Conservation (phyloP, 2,113 vertebrate genomes). For the Passerina amoena region DNA sequence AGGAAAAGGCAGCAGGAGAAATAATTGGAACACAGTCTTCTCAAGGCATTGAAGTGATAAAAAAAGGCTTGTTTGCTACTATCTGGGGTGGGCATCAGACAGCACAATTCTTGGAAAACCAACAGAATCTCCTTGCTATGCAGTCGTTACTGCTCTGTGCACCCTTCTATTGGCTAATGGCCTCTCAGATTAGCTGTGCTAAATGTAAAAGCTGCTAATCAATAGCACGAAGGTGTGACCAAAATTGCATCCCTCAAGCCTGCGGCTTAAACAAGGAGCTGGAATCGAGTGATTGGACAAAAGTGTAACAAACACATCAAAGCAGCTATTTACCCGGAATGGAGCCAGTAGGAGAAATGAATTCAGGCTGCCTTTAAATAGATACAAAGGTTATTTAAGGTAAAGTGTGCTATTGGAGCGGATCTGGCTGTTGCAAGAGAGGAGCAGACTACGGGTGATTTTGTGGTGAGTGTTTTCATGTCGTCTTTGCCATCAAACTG, state of each 20-base stretch:
- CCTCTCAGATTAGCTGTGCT: slow-evolving; percentile 5
- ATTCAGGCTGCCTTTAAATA: slow-evolving; percentile 29
- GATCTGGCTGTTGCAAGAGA: background rate
- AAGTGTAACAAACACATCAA: slow-evolving; percentile 34
- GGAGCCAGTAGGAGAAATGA: slow-evolving; percentile 6
- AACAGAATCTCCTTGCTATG: background rate
- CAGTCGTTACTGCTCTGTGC: background rate
- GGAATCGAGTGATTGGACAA: background rate
- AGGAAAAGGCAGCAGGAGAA: background rate
- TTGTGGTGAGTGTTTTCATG: background rate
- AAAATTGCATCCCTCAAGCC: slow-evolving; percentile 12
- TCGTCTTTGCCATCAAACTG: background rate
- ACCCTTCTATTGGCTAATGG: background rate
- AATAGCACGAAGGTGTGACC: background rate
- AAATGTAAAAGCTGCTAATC: slow-evolving; percentile 8
- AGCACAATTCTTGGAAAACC: background rate
- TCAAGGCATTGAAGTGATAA: background rate
- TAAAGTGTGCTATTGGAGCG: background rate
- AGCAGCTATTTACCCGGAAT: slow-evolving; percentile 18
- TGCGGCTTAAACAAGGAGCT: slow-evolving; percentile 9
- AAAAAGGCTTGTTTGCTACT: background rate
- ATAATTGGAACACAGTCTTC: background rate
- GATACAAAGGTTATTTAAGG: slow-evolving; percentile 25
- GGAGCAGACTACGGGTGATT: background rate
- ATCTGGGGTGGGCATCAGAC: background rate